Base-by-base conservation (phyloP, 2,888 invertebrate species). In the Lasiommata megera region DNA sequence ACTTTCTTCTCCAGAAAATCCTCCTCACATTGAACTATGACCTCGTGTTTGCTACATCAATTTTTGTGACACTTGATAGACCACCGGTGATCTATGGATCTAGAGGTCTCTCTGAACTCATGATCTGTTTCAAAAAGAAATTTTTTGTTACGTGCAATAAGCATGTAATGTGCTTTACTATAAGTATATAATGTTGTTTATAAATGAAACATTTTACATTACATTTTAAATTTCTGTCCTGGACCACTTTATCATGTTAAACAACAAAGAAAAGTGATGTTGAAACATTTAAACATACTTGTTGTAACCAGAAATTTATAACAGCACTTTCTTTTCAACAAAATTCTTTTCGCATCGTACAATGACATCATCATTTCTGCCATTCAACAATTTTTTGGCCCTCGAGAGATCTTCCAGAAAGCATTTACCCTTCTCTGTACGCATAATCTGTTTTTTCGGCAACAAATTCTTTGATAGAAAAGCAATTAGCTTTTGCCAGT, bases 401-500 rank as follows among this genome's bases (percentile, higher is more conserved):
- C 81, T 74, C 1, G 73, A 79, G 71, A 90, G 67, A 57, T 89
- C 84, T 5, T 88, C 88, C 31, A 88, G 65, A 48, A 90, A 85
- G 61, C 76, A 78, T 65, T 77, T 77, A 0, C 90, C 90, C 28
- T 77, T 83, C 62, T 88, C 88, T 7, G 88, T 81, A 1, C 84
- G 71, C 77, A 79, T 77, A 0, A 90, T 79, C 59, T 83, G 84
- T 54, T 74, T 74, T 59, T 82, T 84, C 1, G 89, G 86, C 12
- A 86, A 62, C 66, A 89, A 61, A 66, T 88, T 81, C 68, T 82
- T 86, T 0, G 88, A 88, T 34, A 90, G 58, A 69, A 80, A 77
- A 8, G 87, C 77, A 58, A 89, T 82, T 1, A 90, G 67, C 43
- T 85, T 87, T 62, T 88, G 82, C 85, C 86, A 89, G 58, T 90